Evolutionary conservation across 2,888 invertebrate genomes (phyloP).

Genomic region (Nomada lathburiana): DNA sequence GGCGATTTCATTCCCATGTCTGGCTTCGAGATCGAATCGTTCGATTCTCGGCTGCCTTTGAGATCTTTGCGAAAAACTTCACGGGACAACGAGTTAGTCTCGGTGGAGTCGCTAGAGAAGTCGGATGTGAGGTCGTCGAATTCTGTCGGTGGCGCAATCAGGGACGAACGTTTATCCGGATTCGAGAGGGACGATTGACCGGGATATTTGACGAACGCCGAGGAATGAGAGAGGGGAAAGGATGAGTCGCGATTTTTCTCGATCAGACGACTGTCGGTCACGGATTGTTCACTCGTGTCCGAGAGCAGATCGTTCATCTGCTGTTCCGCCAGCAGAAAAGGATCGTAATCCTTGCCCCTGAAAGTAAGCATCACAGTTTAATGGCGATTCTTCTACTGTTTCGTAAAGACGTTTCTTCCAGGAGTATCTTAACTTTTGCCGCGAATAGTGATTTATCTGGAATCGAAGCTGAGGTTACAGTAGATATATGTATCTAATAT

Average conservation of each 20-base stretch:
- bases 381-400: too few relatives aligned
- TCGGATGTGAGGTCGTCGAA: constrained; percentile 82
- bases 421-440: background rate
- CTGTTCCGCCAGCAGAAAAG: constrained; percentile 91
- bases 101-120: constrained; percentile 80
- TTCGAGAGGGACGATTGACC: constrained; percentile 29
- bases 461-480: too few relatives aligned
- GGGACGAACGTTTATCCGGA: constrained; percentile 79
- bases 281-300: constrained; percentile 85
- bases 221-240: constrained; percentile 81
- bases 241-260: constrained; percentile 62
- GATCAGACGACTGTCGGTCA: constrained; percentile 69
- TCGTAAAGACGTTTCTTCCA: constrained; percentile 8
- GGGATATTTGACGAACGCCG: constrained; percentile 82
- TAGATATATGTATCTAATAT: too few relatives aligned
- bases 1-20: constrained; percentile 41
- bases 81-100: constrained; percentile 77
- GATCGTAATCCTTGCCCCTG: constrained; percentile 88
- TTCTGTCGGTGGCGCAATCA: constrained; percentile 84
- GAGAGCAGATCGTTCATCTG: constrained; percentile 93
- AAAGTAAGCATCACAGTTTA: constrained; percentile 55
- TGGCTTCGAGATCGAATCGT: constrained; percentile 44
- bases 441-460: too few relatives aligned
- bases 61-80: constrained; percentile 70
- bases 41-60: constrained; percentile 38